Conservation (phyloP, 2,888 invertebrate genomes). For the Rhyacophila evoluta region DNA sequence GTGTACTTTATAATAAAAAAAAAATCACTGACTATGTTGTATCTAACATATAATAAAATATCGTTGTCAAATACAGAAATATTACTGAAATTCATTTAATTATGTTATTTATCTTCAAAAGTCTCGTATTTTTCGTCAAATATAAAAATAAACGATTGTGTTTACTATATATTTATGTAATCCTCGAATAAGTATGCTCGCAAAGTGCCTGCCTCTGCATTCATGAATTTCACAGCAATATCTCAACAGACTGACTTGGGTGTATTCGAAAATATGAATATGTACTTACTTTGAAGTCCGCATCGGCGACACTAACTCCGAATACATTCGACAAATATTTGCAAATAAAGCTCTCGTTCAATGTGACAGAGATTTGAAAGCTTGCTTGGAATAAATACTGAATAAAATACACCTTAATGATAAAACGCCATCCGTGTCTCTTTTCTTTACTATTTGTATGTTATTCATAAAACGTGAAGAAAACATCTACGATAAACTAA, state of each 20-base stretch:
- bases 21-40: too few species aligned
- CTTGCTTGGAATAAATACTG: not conserved
- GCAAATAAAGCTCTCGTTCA: constrained; percentile 15
- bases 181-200: not conserved
- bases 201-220: not conserved
- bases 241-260: not conserved
- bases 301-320: constrained; percentile 13
- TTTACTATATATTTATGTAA: constrained; percentile 16
- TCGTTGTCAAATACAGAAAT: too few species aligned
- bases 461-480: not conserved
- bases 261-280: constrained; percentile 23
- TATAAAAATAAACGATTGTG: too few species aligned
- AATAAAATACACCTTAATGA: constrained; percentile 1
- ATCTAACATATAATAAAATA: too few species aligned
- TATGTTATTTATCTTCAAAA: too few species aligned
- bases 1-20: too few species aligned
- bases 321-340: constrained; percentile 28
- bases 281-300: constrained; percentile 25
- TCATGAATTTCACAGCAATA: not conserved
- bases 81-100: too few species aligned
- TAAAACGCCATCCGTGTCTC: not conserved
- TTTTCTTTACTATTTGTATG: not conserved
- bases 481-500: too few species aligned
- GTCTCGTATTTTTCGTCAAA: not conserved
- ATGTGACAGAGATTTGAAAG: constrained; percentile 6